Conservation (phyloP, 2,113 vertebrate genomes). For the Amphiprion ocellaris region DNA sequence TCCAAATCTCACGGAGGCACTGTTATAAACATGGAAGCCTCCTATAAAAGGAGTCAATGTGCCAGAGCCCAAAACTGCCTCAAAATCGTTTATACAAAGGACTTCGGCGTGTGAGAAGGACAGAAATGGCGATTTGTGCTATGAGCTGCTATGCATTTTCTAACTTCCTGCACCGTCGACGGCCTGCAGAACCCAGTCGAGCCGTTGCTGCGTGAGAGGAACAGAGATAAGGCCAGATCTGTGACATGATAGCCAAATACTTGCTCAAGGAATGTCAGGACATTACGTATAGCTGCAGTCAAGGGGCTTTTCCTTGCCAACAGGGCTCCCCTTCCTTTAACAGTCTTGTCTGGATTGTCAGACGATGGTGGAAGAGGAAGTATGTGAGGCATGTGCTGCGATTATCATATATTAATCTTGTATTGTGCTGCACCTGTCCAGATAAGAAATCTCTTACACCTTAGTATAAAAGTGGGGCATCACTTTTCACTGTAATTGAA, state of each 20-base stretch:
- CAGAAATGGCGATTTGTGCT: not conserved
- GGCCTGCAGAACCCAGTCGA: conserved; percentile 26
- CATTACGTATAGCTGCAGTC: conserved; percentile 47
- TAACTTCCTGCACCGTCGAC: not conserved
- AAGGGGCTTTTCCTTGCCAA: conserved; percentile 62
- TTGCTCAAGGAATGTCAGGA: conserved; percentile 64
- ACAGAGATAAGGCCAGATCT: conserved; percentile 64
- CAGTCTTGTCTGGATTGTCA: conserved; percentile 59
- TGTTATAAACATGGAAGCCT: not conserved
- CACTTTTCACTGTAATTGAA: too few relatives aligned
- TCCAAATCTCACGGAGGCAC: not conserved
- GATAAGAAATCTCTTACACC: conserved; percentile 1
- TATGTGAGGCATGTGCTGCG: not conserved
- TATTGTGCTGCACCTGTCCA: conserved; percentile 1
- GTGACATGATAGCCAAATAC: conserved; percentile 49
- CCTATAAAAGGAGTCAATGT: not conserved
- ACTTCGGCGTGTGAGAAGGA: not conserved
- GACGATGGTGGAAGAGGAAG: conserved; percentile 36
- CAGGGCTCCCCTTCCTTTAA: conserved; percentile 50
- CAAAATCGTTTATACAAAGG: not conserved
- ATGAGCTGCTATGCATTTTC: not conserved
- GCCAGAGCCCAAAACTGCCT: not conserved
- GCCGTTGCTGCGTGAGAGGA: conserved; percentile 60
- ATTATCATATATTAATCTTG: not conserved
- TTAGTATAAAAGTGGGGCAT: not conserved